Evolutionary conservation across 2,797 vertebrate species (phyloP), one percentile per base, ranked within the genome.

Genomic region (Sebastes diploproa): DNA sequence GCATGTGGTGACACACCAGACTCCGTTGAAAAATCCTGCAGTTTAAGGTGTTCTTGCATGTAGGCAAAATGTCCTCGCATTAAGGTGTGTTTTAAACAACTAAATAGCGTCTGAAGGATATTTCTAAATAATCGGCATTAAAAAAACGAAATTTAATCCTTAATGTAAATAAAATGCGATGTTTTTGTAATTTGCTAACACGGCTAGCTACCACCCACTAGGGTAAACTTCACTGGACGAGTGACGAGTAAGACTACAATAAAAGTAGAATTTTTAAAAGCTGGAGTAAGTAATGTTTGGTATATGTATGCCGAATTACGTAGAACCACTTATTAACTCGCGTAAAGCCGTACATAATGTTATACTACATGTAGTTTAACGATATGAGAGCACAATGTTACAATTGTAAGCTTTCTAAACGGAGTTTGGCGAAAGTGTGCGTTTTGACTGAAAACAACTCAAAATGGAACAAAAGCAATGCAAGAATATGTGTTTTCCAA

Each of bases 251-350:
- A 36, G 25, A 42, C 20, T 7, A 58, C 4, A 7, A 42, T 9
- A 22, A 54, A 27, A 72, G 56, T 29, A 2, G 3, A 5, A 20
- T 8, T 20, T 1, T n/a, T 54, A 12, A 1, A 52, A 27, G 1
- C 9, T 8, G 2, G 1, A 5, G 0, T 0, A 7, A 42, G 6
- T 16, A 10, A 38, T 14, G 23, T 20, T 52, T 4, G 0, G 0
- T 27, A 3, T 2, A 22, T 38, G 6, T 12, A 14, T 22, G 66
- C 77, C 83, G 27, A 74, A 69, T 27, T 50, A 30, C 27, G 13
- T 0, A 32, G 0, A 23, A 1, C 0, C 1, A 23, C 8, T 0
- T 27, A 10, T 4, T 23, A 1, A 32, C 25, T 30, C 0, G 5
- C 2, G 1, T 0, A 27, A 62, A 56, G 7, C 1, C 6, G 0